phyloP scores from a whole-genome alignment of 2,888 invertebrate species.

The Macrophya alboannulata region DNA sequence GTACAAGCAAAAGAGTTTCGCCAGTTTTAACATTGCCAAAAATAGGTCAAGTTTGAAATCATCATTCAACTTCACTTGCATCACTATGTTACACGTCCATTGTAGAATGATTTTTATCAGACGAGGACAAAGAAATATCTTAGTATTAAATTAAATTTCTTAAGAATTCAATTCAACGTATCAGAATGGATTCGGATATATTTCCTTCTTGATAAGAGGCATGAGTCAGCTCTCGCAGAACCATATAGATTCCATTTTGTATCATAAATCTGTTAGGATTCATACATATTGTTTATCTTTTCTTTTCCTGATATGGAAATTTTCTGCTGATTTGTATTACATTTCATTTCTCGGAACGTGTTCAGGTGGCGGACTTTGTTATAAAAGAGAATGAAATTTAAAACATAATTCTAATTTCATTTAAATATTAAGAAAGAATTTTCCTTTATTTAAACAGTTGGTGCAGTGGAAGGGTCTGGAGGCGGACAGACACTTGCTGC shows the following conservation, averaged over 20 bases:
- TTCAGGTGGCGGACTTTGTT: not conserved
- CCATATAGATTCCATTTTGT: not conserved
- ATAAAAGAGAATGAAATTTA: not conserved
- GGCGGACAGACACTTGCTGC: constrained; percentile 98
- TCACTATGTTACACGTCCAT: not conserved
- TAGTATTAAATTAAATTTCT: not conserved
- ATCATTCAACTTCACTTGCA: not conserved
- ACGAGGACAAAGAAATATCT: not conserved
- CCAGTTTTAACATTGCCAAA: not conserved
- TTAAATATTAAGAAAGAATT: not conserved
- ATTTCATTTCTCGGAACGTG: not conserved
- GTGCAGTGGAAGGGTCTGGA: constrained; percentile 96
- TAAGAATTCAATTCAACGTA: not conserved
- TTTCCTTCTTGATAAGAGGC: constrained; percentile 4
- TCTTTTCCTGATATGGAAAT: not conserved
- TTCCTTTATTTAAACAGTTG: constrained; percentile 84
- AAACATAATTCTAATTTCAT: not conserved
- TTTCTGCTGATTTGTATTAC: not conserved
- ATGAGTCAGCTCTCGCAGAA: not conserved
- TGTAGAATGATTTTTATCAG: not conserved
- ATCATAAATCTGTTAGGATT: not conserved
- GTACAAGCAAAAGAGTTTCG: not conserved
- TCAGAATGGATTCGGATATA: not conserved
- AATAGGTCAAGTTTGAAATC: constrained; percentile 41
- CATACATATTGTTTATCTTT: not conserved